Evolutionary conservation across 2,113 vertebrate species (phyloP), one percentile per base, ranked within the genome.

Genomic region (Scalopus aquaticus): DNA sequence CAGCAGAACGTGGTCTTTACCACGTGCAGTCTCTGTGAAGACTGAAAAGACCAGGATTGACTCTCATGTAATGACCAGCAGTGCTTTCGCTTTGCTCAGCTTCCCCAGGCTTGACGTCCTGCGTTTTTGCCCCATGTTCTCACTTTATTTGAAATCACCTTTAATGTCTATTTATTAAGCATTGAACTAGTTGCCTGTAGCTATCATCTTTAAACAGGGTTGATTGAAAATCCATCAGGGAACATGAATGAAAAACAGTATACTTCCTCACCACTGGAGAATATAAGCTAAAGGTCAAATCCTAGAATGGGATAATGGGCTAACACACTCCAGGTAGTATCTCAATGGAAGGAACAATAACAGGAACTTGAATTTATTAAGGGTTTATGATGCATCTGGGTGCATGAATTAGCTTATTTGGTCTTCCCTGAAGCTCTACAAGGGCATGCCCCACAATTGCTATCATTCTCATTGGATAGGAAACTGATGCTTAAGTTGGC

Each of bases 71-170:
- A 56, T 20, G 54, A 56, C 54, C 20, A 56, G 7, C 13, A 65
- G 60, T 60, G 12, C 9, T 56, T 73, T 77, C 60, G 56, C 73
- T 46, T 82, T 72, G 65, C 37, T 88, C 44, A 46, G 78, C 30
- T 73, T 73, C 24, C 51, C 4, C 7, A 46, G 44, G 60, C 46
- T 26, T 9, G 4, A 28, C 22, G 80, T 46, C 24, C 46, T 89
- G 94, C 54, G 28, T 77, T 46, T 39, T 13, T n/a, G 42, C 17
- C 22, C 20, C 30, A 12, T 67, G 19, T 81, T 88, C 51, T 64
- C 74, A 28, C 80, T 79, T 94, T 88, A 79, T 79, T 79, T 90
- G 70, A 79, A 94, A 92, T 62, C 58, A 89, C 12, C 64, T 96
- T 93, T 76, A 78, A 65, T 78, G 69, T 88, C 39, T 95, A 39